Percentiles rank a stretch among this genome's conserved stretches.
These are phyloP conservation scores for Bufo gargarizans DNA, from an alignment of 2,113 vertebrate species.

Conservation along the genomic window DNA sequence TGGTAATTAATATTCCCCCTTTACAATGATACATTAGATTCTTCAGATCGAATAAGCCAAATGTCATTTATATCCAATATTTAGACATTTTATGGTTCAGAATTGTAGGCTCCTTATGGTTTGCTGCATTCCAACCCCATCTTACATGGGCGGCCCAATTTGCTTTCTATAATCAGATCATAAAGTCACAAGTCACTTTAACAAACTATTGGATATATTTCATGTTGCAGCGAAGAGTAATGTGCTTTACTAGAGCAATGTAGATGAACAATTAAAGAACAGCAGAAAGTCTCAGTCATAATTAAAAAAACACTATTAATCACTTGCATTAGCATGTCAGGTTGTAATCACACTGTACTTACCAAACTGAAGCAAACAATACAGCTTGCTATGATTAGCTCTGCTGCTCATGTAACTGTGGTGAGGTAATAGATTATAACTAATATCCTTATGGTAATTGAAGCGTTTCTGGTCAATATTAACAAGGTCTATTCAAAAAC, in stretches of 20 bases:
- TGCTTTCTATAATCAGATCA: not conserved
- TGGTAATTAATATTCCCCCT: too few species aligned
- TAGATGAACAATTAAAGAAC: slow-evolving; percentile 23
- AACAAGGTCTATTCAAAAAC: slow-evolving; percentile 28
- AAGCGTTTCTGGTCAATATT: slow-evolving; percentile 13
- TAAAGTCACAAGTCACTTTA: not conserved
- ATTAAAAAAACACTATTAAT: not conserved
- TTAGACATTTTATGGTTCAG: too few species aligned
- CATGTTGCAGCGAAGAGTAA: not conserved
- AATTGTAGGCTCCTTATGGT: too few species aligned
- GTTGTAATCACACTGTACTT: not conserved
- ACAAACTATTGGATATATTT: not conserved
- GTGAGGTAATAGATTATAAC: slow-evolving; percentile 2
- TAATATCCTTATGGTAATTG: slow-evolving; percentile 11
- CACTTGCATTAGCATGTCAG: not conserved
- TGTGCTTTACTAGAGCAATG: not conserved
- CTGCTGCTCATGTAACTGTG: not conserved
- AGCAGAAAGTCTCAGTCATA: not conserved
- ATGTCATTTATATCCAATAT: too few species aligned
- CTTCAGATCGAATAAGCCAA: too few species aligned
- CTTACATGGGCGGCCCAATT: too few species aligned
- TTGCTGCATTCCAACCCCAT: too few species aligned
- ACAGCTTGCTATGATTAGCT: not conserved
- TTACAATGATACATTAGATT: too few species aligned
- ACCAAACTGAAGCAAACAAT: not conserved